Base-by-base conservation (phyloP, 2,888 invertebrate species). In the Tachystola acroxantha region DNA sequence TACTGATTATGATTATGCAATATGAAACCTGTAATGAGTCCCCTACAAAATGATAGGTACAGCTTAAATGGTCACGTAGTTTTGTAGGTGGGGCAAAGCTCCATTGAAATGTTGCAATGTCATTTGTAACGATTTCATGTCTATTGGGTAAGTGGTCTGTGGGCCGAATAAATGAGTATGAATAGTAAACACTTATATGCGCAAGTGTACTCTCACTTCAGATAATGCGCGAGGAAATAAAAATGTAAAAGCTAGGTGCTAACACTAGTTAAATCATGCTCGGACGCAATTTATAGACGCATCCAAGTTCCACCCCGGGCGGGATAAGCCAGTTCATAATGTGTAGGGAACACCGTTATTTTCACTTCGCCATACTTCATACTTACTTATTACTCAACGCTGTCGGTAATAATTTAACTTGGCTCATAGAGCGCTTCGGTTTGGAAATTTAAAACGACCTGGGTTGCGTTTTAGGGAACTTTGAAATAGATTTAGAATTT, bases 231-330 rank as follows among this genome's bases (percentile, higher is more conserved):
- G 45, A 53, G 47, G 51, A 48, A 61, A 64, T 66, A 66, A 68
- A 67, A 70, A 59, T 64, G 64, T 62, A 55, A 53, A 54, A 61
- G 52, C 54, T 58, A 63, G 67, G 67, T 63, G 70, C 65, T 63
- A 67, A 68, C 64, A 63, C 56, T 65, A 59, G 58, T 67, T 66
- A 64, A 66, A 63, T 65, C 64, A 65, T 62, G 46, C 46, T 36
- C 38, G 40, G 52, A 37, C 45, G 37, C 49, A 53, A 65, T 64
- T 65, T 68, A 66, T 60, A 45, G 38, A 36, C 31, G 28, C 43
- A 47, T 40, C 37, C 24, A 34, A 39, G 39, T 34, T 38, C 26
- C 35, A 11, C 31, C 10, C 19, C 3, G 13, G n/a, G 10, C 11
- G 2, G 33, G 32, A 35, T 39, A 42, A 37, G 38, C 37, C 27